Evolutionary conservation across 2,797 vertebrate genomes (phyloP).

Genomic region (Serranus cabrilla): DNA sequence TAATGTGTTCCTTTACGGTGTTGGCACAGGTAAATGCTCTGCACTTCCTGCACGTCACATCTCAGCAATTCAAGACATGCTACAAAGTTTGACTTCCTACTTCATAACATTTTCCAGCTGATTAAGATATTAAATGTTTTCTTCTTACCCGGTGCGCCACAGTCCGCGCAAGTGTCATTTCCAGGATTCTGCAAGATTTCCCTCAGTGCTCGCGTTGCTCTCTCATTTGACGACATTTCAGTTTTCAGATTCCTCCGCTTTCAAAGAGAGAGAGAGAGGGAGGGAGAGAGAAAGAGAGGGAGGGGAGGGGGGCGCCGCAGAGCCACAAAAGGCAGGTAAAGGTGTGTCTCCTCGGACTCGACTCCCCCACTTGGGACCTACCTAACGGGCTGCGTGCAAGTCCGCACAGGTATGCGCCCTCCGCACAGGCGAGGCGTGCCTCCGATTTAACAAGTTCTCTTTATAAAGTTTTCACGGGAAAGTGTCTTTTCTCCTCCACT

Average conservation of each 20-base stretch:
- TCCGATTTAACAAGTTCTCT: background rate
- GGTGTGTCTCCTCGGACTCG: slow-evolving; percentile 47
- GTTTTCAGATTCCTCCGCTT: slow-evolving; percentile 5
- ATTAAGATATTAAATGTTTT: fast-evolving
- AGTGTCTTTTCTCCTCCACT: background rate
- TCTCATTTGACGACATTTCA: slow-evolving; percentile 79
- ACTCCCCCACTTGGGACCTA: slow-evolving; percentile 1
- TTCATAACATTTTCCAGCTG: background rate
- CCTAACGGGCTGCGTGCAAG: slow-evolving; percentile 43
- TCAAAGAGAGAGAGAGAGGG: background rate
- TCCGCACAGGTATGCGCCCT: slow-evolving; percentile 59
- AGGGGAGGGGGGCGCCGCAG: background rate
- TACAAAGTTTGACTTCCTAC: background rate
- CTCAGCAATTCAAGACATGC: background rate
- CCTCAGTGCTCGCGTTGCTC: slow-evolving; percentile 72
- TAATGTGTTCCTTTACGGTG: background rate
- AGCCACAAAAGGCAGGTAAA: slow-evolving; percentile 11
- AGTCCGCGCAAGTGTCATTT: slow-evolving; percentile 85
- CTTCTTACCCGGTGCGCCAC: slow-evolving; percentile 80
- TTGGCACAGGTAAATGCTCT: background rate
- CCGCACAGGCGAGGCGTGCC: background rate
- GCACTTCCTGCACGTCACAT: background rate
- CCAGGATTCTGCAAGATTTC: slow-evolving; percentile 79
- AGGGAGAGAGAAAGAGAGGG: too few species aligned
- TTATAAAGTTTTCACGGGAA: background rate